These are phyloP conservation scores for Drosophila picticornis DNA, from an alignment of 2,888 invertebrate genomes.

Conservation along the genomic window DNA sequence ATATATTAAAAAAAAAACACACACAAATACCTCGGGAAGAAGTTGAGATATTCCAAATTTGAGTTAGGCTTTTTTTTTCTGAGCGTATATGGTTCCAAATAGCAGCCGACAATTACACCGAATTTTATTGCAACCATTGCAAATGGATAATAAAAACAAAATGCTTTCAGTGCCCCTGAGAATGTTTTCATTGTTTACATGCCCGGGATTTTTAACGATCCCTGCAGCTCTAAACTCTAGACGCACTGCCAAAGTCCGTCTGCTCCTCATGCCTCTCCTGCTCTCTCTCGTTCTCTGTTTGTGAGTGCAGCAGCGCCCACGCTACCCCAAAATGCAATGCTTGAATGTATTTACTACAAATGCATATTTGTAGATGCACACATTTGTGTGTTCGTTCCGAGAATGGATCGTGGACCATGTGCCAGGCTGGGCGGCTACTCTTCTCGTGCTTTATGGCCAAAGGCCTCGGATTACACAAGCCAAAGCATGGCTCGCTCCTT, in stretches of 20 bases:
- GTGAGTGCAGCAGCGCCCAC: slow-evolving; percentile 28
- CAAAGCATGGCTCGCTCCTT: slow-evolving; percentile 31
- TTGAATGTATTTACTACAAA: slow-evolving; percentile 30
- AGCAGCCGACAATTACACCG: slow-evolving; percentile 45
- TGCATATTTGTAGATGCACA: slow-evolving; percentile 11
- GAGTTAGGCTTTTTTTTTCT: background rate
- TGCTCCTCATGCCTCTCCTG: too few species aligned
- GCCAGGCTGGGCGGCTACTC: slow-evolving; percentile 10
- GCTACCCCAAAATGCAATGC: slow-evolving; percentile 32
- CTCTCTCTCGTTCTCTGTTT: background rate
- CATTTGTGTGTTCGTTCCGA: background rate
- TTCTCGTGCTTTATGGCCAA: slow-evolving; percentile 56
- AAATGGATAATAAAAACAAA: slow-evolving; percentile 30
- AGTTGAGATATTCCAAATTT: background rate
- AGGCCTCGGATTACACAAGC: slow-evolving; percentile 69
- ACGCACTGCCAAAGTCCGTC: background rate
- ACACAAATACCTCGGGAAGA: too few species aligned
- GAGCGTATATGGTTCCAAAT: slow-evolving; percentile 34
- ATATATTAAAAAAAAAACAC: background rate
- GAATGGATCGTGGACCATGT: slow-evolving; percentile 19
- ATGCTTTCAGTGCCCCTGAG: slow-evolving; percentile 23
- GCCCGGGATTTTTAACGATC: slow-evolving; percentile 61
- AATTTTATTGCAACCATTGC: slow-evolving; percentile 45
- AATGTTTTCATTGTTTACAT: slow-evolving; percentile 66
- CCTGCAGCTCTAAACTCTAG: slow-evolving; percentile 22